These are phyloP conservation scores for Eremobia ochroleuca DNA, from an alignment of 2,888 invertebrate genomes.

Conservation along the genomic window DNA sequence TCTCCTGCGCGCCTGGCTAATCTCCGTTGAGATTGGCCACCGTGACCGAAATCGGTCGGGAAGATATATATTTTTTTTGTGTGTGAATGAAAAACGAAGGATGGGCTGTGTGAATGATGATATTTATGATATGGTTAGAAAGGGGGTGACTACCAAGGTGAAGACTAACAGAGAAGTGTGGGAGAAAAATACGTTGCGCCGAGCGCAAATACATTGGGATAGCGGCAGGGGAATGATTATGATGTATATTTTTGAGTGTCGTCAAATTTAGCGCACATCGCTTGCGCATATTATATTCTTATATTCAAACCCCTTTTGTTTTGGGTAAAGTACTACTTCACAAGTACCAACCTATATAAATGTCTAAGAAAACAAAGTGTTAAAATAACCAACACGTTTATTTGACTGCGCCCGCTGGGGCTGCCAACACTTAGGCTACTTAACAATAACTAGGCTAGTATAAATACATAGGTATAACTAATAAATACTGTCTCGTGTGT, in stretches of 20 bases:
- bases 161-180: no score
- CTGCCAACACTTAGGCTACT: constrained; percentile 63
- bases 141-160: no score
- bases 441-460: constrained; percentile 65
- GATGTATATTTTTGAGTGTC: background rate
- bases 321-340: background rate
- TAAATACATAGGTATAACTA: constrained; percentile 73
- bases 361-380: constrained; percentile 25
- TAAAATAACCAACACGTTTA: constrained; percentile 74
- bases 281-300: background rate
- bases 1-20: no score
- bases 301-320: background rate
- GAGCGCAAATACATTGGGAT: background rate
- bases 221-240: background rate
- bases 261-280: background rate
- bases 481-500: constrained; percentile 75
- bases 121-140: no score
- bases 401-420: constrained; percentile 62
- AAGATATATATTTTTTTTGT: no score
- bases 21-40: no score
- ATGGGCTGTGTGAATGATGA: no score
- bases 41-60: no score
- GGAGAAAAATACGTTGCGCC: no score
- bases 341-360: background rate
- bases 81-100: no score